Base-by-base conservation (phyloP, 2,113 vertebrate species). In the Zeus faber region DNA sequence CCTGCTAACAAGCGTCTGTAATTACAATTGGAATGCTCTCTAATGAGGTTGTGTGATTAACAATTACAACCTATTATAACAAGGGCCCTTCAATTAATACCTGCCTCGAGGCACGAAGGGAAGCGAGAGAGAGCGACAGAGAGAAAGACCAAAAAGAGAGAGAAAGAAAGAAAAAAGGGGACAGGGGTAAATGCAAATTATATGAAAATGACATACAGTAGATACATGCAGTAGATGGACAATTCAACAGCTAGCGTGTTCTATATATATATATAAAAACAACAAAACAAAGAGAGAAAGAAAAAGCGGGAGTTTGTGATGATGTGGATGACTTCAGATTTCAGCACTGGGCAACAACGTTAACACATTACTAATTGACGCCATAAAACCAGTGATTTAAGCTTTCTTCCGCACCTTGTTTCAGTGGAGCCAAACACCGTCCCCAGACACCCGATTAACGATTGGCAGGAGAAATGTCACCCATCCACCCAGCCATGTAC, bases 31-130 rank as follows among this genome's bases (percentile, higher is more conserved):
- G 71, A 72, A 67, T 60, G 54, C 67, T 65, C 69, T 76, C 66
- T 69, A 85, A 85, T 70, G 67, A 72, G 79, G 62, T 56, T 58
- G 57, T 77, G 62, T 81, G 77, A 85, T 83, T 85, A 85, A 81
- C 71, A 83, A 79, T 83, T 85, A 81, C 45, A 68, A 53, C 39
- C 69, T 48, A 79, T 79, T 83, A 81, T 65, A 79, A 76, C 59
- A 59, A 77, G 72, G 54, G 64, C 50, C 52, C 69, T 79, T 75
- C 69, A 83, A 72, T 85, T 79, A 81, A 81, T 81, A 81, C 64
- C 71, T 83, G 65, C 65, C 76, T 76, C n/a, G 1, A 62, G 70
- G 74, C 69, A 35, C 61, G 58, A 54, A 48, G 62, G 56, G 40
- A 35, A 62, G 25, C 22, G 27, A 46, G 53, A 18, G 40, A 62